Evolutionary conservation across 2,113 vertebrate genomes (phyloP).

Genomic region (Okapia johnstoni): DNA sequence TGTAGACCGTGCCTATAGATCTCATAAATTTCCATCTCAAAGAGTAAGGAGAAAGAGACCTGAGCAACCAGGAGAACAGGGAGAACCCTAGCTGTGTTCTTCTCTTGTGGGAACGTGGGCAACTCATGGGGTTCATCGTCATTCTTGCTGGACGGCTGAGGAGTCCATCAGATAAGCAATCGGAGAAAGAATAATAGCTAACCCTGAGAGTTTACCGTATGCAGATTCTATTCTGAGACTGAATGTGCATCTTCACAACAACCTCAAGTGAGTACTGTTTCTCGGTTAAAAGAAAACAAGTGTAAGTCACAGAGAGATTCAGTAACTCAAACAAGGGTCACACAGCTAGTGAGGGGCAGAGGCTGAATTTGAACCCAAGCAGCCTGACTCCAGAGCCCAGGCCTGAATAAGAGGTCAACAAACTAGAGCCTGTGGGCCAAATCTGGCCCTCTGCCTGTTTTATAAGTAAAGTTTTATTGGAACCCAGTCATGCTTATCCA

Average conservation of each 20-base stretch:
- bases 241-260: neutral
- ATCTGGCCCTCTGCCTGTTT: neutral
- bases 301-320: neutral
- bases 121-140: neutral
- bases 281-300: neutral
- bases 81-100: neutral
- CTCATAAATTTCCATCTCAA: conserved; percentile 12
- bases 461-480: conserved; percentile 2
- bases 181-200: neutral
- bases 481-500: neutral
- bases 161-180: neutral
- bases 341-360: neutral
- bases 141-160: neutral
- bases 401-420: neutral
- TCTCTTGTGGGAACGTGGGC: neutral
- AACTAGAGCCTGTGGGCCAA: neutral
- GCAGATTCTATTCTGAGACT: neutral
- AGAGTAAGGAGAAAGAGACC: neutral
- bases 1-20: neutral
- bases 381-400: neutral
- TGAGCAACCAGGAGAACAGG: neutral
- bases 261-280: neutral
- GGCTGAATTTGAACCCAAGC: neutral
- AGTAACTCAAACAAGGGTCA: neutral
- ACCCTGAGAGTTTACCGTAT: neutral